Evolutionary conservation across 53 echinoderm and acorn worm genomes (phyloP).

Genomic region (Paelopatides confundens): DNA sequence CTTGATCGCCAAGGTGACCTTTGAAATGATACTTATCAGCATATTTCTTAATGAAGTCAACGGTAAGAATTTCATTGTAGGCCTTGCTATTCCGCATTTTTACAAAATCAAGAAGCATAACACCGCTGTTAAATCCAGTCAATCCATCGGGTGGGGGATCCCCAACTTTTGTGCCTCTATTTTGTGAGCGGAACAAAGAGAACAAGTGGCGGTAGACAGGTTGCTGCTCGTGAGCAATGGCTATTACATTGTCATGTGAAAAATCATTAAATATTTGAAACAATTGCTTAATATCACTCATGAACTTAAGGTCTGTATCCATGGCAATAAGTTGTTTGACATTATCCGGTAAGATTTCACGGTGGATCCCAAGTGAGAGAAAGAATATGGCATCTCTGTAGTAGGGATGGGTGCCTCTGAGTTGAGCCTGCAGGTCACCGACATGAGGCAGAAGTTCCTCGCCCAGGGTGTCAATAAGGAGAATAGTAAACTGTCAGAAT

Average conservation of each 20-base stretch:
- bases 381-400: slow-evolving; percentile 98
- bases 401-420: slow-evolving; percentile 82
- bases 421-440: slow-evolving; percentile 73
- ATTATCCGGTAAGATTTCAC: slow-evolving; percentile 77
- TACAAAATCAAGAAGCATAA: slow-evolving; percentile 80
- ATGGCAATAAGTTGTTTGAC: slow-evolving; percentile 80
- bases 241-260: slow-evolving; percentile 80
- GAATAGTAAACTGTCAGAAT: slow-evolving; percentile 2
- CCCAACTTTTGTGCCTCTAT: slow-evolving; percentile 83
- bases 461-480: slow-evolving; percentile 75
- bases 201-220: slow-evolving; percentile 96
- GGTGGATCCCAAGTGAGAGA: slow-evolving; percentile 85
- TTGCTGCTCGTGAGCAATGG: slow-evolving; percentile 89
- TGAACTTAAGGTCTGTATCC: slow-evolving; percentile 95
- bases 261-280: slow-evolving; percentile 83
- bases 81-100: slow-evolving; percentile 64
- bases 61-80: slow-evolving; percentile 58
- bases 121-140: slow-evolving; percentile 97
- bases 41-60: slow-evolving; percentile 44
- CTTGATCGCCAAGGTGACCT: slow-evolving; percentile 95
- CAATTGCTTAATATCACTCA: slow-evolving; percentile 81
- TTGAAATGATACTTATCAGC: slow-evolving; percentile 83
- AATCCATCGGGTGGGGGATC: slow-evolving; percentile 91
- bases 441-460: slow-evolving; percentile 77
- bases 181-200: slow-evolving; percentile 82